Evolutionary conservation across 2,113 vertebrate species (phyloP), one percentile per base, ranked within the genome.

Genomic region (Centropus bengalensis): DNA sequence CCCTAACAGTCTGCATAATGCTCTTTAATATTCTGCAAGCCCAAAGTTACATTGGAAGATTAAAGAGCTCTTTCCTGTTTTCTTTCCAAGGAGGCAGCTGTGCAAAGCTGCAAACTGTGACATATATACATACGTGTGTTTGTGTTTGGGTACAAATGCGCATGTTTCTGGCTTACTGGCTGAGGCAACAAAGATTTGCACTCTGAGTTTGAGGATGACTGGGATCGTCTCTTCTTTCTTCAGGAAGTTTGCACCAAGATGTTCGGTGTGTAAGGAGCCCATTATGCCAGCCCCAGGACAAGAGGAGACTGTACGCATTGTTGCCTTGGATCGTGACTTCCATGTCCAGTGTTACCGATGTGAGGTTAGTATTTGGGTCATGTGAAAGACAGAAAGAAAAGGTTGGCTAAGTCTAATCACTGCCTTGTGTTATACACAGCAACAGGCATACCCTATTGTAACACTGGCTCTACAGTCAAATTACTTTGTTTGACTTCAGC

Each of bases 331-430:
- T 95, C 99, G 99, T 2, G 99, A 99, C 95, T 99, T 99, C 98
- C 99, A 99, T 1, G 99, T 99, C 85, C 98, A 99, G 85, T 99
- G 99, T 96, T 99, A 99, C 97, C 98, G 99, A 44, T 99, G 99
- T 62, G 99, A 99, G 99, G 99, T 99, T 73, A 18, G 98, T 97
- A 51, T 66, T 64, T 78, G 82, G 11, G 24, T 27, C 38, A 32
- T 0, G 0, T 18, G 68, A 83, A 86, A 73, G 52, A 38, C 32
- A 60, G 60, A 76, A 56, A 64, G 67, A 71, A 77, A 52, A 55
- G 47, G 5, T 16, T 86, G 86, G 3, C 33, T 91, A 68, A 22
- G 63, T 82, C 82, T 84, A 44, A 75, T 78, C 58, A 22, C 49
- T 1, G 1, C 42, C 58, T 88, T 18, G 3, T 6, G 8, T 9